Conservation (phyloP, 2,113 vertebrate genomes). For the Geothlypis trichas region DNA sequence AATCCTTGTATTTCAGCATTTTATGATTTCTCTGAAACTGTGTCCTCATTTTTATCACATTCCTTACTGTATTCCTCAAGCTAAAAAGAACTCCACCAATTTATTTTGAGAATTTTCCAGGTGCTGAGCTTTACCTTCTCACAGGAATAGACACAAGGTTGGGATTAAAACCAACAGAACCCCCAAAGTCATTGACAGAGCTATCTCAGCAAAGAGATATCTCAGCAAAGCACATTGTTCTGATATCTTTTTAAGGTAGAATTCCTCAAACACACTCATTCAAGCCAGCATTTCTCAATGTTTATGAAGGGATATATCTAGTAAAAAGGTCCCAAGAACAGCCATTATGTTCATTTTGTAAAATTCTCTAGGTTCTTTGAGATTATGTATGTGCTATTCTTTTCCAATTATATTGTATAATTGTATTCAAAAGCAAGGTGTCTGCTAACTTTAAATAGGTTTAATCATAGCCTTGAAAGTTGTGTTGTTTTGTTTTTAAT, state of each 20-base stretch:
- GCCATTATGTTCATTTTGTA: neutral
- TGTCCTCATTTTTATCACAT: neutral
- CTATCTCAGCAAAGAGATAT: neutral
- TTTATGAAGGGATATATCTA: neutral
- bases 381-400: neutral
- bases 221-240: neutral
- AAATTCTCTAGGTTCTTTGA: neutral
- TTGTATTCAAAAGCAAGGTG: neutral
- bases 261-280: neutral
- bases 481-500: neutral
- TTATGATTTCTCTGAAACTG: neutral
- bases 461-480: neutral
- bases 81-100: fast-evolving
- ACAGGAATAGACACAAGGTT: neutral
- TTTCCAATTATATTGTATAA: neutral
- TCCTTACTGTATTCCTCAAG: neutral
- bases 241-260: neutral
- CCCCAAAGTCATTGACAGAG: neutral
- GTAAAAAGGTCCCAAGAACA: neutral
- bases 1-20: neutral
- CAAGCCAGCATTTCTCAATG: neutral
- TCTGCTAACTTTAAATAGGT: neutral
- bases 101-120: neutral
- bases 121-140: neutral
- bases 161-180: neutral